These are phyloP conservation scores for Eublepharis macularius DNA, from an alignment of 2,113 vertebrate species.

Conservation along the genomic window DNA sequence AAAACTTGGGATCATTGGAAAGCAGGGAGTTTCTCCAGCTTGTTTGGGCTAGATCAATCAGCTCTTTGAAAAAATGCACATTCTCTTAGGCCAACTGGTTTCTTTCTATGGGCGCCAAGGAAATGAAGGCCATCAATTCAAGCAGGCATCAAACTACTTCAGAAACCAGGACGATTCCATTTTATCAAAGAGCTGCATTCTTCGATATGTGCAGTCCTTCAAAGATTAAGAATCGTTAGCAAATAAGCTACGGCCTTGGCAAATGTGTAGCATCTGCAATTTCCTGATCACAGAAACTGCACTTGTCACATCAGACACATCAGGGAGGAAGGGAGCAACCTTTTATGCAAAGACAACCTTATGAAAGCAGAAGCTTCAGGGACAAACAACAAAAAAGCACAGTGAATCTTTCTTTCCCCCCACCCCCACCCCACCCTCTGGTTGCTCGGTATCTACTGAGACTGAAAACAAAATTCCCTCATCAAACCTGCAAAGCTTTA, in stretches of 20 bases:
- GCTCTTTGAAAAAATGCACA: neutral
- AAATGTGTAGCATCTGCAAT: conserved; percentile 64
- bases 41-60: neutral
- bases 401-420: neutral
- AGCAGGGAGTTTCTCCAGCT: neutral
- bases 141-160: conserved; percentile 18
- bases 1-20: neutral
- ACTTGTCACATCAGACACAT: conserved; percentile 51
- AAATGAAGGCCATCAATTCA: conserved; percentile 27
- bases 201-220: conserved; percentile 55
- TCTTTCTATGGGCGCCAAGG: conserved; percentile 20
- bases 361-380: conserved; percentile 37
- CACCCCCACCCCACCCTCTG: neutral
- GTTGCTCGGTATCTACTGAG: neutral
- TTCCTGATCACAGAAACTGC: conserved; percentile 60
- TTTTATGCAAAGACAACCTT: conserved; percentile 54
- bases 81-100: neutral
- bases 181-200: conserved; percentile 47
- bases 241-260: conserved; percentile 53
- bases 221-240: conserved; percentile 52
- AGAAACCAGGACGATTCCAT: conserved; percentile 38
- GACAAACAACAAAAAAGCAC: neutral
- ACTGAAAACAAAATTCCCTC: conserved; percentile 33
- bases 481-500: neutral
- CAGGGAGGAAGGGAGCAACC: conserved; percentile 50